phyloP scores from a whole-genome alignment of 2,888 invertebrate genomes.

The Pyrrhia umbra region DNA sequence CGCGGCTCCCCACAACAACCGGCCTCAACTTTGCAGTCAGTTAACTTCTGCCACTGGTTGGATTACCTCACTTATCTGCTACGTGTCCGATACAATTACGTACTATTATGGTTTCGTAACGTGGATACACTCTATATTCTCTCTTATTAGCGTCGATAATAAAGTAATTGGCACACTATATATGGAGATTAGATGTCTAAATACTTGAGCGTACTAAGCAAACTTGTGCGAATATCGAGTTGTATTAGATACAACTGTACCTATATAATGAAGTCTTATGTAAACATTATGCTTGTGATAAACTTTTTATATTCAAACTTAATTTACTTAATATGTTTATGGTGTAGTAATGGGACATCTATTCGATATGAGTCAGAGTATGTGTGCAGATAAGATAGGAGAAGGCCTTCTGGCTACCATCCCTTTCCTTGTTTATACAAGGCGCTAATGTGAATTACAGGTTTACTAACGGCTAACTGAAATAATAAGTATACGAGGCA shows the following conservation, averaged over 20 bases:
- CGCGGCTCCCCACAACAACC: constrained; percentile 70
- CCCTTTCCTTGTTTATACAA: neutral
- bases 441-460: neutral
- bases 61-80: constrained; percentile 80
- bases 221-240: constrained; percentile 40
- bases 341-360: neutral
- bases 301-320: constrained; percentile 23
- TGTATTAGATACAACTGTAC: constrained; percentile 30
- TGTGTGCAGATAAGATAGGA: neutral
- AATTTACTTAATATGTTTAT: constrained; percentile 14
- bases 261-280: constrained; percentile 22
- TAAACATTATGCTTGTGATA: constrained; percentile 30
- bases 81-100: constrained; percentile 82
- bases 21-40: constrained; percentile 66
- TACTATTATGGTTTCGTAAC: constrained; percentile 78
- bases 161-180: constrained; percentile 64
- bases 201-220: constrained; percentile 23
- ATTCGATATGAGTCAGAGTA: neutral
- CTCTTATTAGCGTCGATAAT: constrained; percentile 73
- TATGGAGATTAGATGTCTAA: constrained; percentile 63
- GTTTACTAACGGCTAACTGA: no score
- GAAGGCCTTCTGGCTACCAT: neutral
- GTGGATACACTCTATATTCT: constrained; percentile 74
- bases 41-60: constrained; percentile 76
- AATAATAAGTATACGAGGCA: no score